Percentiles rank a stretch among this genome's conserved stretches.
phyloP scores from a whole-genome alignment of 2,113 vertebrate species.

The Nothobranchius furzeri region DNA sequence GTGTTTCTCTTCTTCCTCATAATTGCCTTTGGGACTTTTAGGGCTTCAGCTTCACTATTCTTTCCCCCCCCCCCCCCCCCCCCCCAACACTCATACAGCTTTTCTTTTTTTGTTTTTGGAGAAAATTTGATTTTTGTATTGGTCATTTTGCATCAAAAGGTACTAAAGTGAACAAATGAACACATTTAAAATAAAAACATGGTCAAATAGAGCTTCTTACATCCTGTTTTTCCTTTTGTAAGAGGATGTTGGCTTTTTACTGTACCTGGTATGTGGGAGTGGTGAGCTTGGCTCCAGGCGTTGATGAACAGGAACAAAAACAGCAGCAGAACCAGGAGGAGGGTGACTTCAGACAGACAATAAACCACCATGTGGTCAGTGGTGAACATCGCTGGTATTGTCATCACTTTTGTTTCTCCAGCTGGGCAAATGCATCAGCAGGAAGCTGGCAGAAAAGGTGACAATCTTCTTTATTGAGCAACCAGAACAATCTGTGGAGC shows the following conservation, averaged over 20 bases:
- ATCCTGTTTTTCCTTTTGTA: too few species aligned
- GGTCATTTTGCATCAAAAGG: too few species aligned
- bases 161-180: too few species aligned
- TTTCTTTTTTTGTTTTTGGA: too few species aligned
- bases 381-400: constrained; percentile 66
- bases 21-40: too few species aligned
- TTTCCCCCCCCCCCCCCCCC: too few species aligned
- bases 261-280: constrained; percentile 83
- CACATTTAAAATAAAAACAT: too few species aligned
- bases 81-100: too few species aligned
- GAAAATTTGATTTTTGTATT: too few species aligned
- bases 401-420: constrained; percentile 64
- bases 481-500: constrained; percentile 35
- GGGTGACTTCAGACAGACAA: constrained; percentile 42
- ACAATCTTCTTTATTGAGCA: constrained; percentile 16
- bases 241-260: constrained; percentile 48
- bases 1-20: too few species aligned
- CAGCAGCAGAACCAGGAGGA: constrained; percentile 79
- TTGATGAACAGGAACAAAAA: constrained; percentile 80
- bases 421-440: background rate
- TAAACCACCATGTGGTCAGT: constrained; percentile 56
- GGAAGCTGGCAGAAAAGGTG: background rate
- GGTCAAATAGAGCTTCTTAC: too few species aligned
- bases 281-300: constrained; percentile 73
- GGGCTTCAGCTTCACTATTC: too few species aligned